Conservation (phyloP, 2,113 vertebrate species). For the Xenus cinereus region DNA sequence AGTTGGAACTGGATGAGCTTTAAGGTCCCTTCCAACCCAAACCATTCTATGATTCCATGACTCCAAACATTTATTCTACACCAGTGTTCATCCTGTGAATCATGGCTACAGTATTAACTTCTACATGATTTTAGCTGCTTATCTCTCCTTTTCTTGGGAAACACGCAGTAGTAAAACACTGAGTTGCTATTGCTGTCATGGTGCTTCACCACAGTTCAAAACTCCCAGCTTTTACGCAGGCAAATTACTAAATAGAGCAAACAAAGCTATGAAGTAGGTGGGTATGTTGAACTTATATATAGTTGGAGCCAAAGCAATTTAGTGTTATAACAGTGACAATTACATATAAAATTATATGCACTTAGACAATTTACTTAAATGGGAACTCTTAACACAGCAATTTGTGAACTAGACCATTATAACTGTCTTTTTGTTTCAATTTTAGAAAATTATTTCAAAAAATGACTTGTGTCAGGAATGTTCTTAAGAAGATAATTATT, state of each 20-base stretch:
- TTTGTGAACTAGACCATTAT: constrained; percentile 48
- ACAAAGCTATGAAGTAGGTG: neutral
- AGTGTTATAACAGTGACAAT: constrained; percentile 13
- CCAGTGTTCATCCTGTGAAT: neutral
- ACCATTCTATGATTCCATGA: no score
- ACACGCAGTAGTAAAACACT: neutral
- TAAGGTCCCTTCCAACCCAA: no score
- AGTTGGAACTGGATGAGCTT: no score
- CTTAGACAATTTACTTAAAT: constrained; percentile 49
- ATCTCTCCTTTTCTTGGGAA: neutral
- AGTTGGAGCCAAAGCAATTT: neutral
- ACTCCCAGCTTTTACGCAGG: neutral
- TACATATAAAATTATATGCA: constrained; percentile 13
- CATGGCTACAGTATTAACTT: neutral
- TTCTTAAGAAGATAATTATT: constrained; percentile 18
- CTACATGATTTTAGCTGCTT: neutral
- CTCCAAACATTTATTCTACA: neutral
- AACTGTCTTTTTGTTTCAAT: neutral
- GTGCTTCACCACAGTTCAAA: neutral
- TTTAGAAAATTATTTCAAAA: constrained; percentile 31
- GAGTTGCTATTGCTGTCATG: neutral
- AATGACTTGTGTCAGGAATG: neutral
- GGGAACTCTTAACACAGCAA: constrained; percentile 24
- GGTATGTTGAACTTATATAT: neutral
- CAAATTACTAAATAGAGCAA: neutral